These are phyloP conservation scores for Pachycephus smyrnensis DNA, from an alignment of 2,888 invertebrate genomes.

Conservation along the genomic window DNA sequence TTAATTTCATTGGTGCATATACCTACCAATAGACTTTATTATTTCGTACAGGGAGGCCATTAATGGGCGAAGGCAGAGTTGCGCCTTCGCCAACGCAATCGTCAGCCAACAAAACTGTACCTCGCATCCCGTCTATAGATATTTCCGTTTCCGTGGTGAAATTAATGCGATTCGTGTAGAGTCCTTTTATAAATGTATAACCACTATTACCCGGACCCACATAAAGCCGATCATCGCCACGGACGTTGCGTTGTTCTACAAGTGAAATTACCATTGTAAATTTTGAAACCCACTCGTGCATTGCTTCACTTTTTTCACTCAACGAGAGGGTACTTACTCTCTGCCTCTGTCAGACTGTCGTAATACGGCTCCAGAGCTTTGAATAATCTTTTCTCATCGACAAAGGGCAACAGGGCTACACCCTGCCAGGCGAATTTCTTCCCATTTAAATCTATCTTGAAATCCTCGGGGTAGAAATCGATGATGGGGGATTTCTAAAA, in stretches of 20 bases:
- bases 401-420: slow-evolving; percentile 97
- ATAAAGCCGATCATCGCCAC: slow-evolving; percentile 92
- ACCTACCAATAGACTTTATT: slow-evolving; percentile 68
- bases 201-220: slow-evolving; percentile 79
- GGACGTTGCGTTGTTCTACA: slow-evolving; percentile 81
- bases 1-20: slow-evolving; percentile 12
- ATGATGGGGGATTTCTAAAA: slow-evolving; percentile 91
- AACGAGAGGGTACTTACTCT: slow-evolving; percentile 71
- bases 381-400: slow-evolving; percentile 91
- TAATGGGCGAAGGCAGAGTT: slow-evolving; percentile 78
- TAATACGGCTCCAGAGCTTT: slow-evolving; percentile 87
- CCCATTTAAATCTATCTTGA: slow-evolving; percentile 97
- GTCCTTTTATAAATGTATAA: slow-evolving; percentile 76
- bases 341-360: slow-evolving; percentile 81
- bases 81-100: slow-evolving; percentile 78
- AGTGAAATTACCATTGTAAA: slow-evolving; percentile 25
- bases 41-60: slow-evolving; percentile 73
- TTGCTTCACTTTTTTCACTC: not conserved
- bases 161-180: slow-evolving; percentile 74
- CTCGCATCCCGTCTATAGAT: slow-evolving; percentile 85
- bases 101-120: slow-evolving; percentile 79
- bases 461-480: slow-evolving; percentile 98
- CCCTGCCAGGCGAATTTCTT: slow-evolving; percentile 99
- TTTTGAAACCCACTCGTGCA: not conserved
- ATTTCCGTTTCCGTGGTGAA: slow-evolving; percentile 72